Evolutionary conservation across 1,140 invertebrate species (phyloP).

Genomic region (Physella acuta): DNA sequence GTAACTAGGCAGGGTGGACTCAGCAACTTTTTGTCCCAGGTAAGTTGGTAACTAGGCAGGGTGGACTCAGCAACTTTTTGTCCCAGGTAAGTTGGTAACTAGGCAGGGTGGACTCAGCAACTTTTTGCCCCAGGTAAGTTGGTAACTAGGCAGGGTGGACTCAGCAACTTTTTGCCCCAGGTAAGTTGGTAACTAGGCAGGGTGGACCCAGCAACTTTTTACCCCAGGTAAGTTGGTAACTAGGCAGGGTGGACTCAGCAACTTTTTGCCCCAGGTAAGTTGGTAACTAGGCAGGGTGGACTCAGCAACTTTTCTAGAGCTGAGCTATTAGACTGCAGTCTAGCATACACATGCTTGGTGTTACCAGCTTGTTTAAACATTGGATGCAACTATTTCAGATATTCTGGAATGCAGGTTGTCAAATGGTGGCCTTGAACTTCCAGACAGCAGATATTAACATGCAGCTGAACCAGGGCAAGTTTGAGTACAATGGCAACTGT

Average conservation of each 20-base stretch:
- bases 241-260: not conserved
- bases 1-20: not conserved
- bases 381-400: constrained; percentile 66
- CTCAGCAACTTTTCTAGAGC: no score
- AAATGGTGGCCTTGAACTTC: constrained; percentile 99
- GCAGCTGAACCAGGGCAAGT: constrained; percentile 99
- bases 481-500: constrained; percentile 99
- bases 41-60: not conserved
- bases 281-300: not conserved
- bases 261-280: not conserved
- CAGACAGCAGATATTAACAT: constrained; percentile 98
- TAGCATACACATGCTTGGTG: no score
- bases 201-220: not conserved
- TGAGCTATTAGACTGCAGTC: no score
- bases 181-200: not conserved
- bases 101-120: not conserved
- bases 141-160: not conserved
- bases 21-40: not conserved
- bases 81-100: not conserved
- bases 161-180: not conserved
- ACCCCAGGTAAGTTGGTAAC: not conserved
- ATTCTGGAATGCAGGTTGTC: constrained; percentile 99
- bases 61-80: not conserved
- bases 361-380: no score
- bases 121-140: not conserved